These are phyloP conservation scores for Calidris pugnax DNA, from an alignment of 2,113 vertebrate genomes.

Conservation along the genomic window DNA sequence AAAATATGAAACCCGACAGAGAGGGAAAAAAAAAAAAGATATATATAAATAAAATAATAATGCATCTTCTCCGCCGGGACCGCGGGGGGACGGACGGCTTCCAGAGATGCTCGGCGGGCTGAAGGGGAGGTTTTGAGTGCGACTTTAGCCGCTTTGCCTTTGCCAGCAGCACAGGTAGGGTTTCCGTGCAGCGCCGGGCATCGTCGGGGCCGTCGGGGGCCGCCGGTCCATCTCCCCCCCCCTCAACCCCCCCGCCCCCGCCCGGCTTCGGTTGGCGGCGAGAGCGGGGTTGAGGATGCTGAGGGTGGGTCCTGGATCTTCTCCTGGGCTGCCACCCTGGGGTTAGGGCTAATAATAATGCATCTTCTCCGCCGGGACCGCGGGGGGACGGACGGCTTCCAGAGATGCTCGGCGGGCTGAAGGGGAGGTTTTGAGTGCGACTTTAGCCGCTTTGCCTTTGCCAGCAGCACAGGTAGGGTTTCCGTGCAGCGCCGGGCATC, in stretches of 20 bases:
- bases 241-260: fast-evolving
- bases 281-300: not conserved
- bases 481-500: not conserved
- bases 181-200: not conserved
- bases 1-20: not conserved
- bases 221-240: too few species aligned
- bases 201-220: not conserved
- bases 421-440: not conserved
- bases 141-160: not conserved
- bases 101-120: slow-evolving; percentile 1
- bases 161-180: slow-evolving; percentile 27
- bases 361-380: not conserved
- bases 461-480: slow-evolving; percentile 23
- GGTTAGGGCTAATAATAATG: too few species aligned
- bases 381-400: not conserved
- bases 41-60: not conserved
- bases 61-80: not conserved
- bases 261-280: not conserved
- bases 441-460: not conserved
- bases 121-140: not conserved
- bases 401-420: slow-evolving; percentile 2
- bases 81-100: not conserved
- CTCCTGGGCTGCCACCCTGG: not conserved
- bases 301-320: not conserved
- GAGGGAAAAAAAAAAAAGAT: not conserved